Percentiles rank a stretch among this genome's conserved stretches.
phyloP scores from a whole-genome alignment of 2,888 invertebrate genomes.

The Cataglyphis albicans region DNA sequence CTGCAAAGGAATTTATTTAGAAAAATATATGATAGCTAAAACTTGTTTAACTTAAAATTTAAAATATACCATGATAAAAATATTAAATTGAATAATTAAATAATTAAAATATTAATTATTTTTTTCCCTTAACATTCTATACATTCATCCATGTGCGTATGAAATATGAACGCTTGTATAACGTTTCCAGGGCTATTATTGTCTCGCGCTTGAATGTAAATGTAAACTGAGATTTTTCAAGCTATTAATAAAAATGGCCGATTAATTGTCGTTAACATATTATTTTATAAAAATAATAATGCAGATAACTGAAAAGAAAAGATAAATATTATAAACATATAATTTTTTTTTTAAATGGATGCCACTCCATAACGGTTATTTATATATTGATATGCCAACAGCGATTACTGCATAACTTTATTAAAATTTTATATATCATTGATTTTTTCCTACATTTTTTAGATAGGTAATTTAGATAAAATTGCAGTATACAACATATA shows the following conservation, averaged over 20 bases:
- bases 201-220: constrained; percentile 55
- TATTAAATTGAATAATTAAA: neutral
- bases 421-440: neutral
- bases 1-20: neutral
- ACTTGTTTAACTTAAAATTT: constrained; percentile 8
- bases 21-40: neutral
- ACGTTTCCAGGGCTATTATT: constrained; percentile 66
- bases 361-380: constrained; percentile 13
- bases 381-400: neutral
- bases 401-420: neutral
- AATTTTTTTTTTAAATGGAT: neutral
- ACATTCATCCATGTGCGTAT: constrained; percentile 57
- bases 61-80: neutral
- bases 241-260: neutral
- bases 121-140: neutral
- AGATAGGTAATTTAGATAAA: neutral
- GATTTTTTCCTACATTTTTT: neutral
- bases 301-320: neutral
- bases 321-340: neutral
- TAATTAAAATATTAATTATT: neutral
- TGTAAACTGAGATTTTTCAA: constrained; percentile 1
- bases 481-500: neutral
- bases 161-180: constrained; percentile 63
- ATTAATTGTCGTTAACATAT: neutral
- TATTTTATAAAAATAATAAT: neutral